Evolutionary conservation across 2,888 invertebrate genomes (phyloP).

Genomic region (Drosophila emarginata): DNA sequence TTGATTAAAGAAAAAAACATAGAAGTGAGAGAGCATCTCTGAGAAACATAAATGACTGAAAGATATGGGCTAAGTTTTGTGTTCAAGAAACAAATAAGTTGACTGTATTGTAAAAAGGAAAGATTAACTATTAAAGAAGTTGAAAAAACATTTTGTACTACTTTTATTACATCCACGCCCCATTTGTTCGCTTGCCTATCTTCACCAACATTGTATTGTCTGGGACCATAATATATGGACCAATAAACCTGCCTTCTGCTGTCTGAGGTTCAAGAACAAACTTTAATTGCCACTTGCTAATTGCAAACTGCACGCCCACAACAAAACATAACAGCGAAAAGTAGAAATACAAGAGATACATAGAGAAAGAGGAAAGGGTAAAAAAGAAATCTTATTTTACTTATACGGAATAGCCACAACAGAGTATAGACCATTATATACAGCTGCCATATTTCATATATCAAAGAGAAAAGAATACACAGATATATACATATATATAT

Average conservation of each 20-base stretch:
- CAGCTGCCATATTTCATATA: constrained; percentile 73
- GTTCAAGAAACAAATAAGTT: too few relatives aligned
- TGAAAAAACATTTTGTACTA: constrained; percentile 1
- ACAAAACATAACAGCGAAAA: constrained; percentile 12
- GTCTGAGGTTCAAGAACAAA: constrained; percentile 52
- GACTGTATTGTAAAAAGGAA: background rate
- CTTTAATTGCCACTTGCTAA: constrained; percentile 75
- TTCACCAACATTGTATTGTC: constrained; percentile 8
- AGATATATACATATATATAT: background rate
- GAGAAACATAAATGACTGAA: too few relatives aligned
- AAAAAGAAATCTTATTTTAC: background rate
- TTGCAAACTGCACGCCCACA: constrained; percentile 60
- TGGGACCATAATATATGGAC: constrained; percentile 33
- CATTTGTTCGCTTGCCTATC: background rate
- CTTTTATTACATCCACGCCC: constrained; percentile 1
- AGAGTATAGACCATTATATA: constrained; percentile 49
- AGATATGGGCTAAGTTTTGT: too few relatives aligned
- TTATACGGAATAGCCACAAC: background rate
- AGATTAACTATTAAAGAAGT: constrained; percentile 4
- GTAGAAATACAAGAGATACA: background rate
- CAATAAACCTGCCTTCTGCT: constrained; percentile 33
- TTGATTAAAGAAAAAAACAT: too few relatives aligned
- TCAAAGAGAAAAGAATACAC: constrained; percentile 33
- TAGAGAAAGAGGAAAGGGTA: background rate
- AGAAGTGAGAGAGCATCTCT: too few relatives aligned